phyloP scores from a whole-genome alignment of 2,797 vertebrate genomes.

The Clarias platycephalus region DNA sequence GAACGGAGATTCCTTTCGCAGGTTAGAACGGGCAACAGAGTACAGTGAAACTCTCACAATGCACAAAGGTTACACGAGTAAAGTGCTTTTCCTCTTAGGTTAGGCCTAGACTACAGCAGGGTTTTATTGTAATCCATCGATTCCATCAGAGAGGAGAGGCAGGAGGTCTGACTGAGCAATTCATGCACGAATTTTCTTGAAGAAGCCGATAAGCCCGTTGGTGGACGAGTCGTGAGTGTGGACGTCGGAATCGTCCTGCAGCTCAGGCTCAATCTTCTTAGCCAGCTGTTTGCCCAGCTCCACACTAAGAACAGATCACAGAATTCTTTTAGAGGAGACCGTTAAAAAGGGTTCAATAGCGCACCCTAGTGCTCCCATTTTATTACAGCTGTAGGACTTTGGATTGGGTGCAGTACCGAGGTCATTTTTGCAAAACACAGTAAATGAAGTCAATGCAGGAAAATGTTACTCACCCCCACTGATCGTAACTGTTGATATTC shows the following conservation, averaged over 20 bases:
- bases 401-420: background rate
- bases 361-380: background rate
- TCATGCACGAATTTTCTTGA: conserved; percentile 88
- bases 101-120: conserved; percentile 40
- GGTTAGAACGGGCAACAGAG: conserved; percentile 44
- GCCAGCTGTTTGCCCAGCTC: conserved; percentile 96
- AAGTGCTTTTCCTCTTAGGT: conserved; percentile 59
- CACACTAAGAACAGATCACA: conserved; percentile 73
- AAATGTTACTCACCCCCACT: conserved; percentile 89
- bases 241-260: conserved; percentile 80
- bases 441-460: background rate
- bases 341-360: background rate
- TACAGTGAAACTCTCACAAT: conserved; percentile 50
- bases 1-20: background rate
- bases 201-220: conserved; percentile 93
- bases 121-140: conserved; percentile 27
- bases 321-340: background rate
- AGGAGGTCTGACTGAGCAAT: conserved; percentile 18
- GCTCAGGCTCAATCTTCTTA: conserved; percentile 95
- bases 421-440: background rate
- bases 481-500: conserved; percentile 99
- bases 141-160: conserved; percentile 2
- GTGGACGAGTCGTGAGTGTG: conserved; percentile 93
- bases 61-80: conserved; percentile 55
- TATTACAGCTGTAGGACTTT: background rate